Evolutionary conservation across 2,888 invertebrate species (phyloP), one percentile per base, ranked within the genome.

Genomic region (Dynastes tityus): DNA sequence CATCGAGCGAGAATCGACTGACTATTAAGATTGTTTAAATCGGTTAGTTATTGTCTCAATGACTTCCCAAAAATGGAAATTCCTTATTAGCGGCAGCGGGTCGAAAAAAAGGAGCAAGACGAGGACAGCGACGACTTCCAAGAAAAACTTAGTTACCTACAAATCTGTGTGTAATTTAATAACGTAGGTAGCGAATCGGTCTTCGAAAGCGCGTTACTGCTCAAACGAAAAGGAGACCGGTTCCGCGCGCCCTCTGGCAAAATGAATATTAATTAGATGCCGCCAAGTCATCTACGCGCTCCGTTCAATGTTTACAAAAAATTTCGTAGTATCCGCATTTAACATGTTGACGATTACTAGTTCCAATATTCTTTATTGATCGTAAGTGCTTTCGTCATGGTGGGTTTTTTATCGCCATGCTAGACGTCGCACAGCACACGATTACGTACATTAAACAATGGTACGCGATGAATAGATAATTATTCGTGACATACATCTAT

Each of bases 231-330:
- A 63, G 81, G 11, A 29, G 67, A 83, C 82, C 83, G 83, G 83
- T 82, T 82, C 80, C 22, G 67, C 76, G 55, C 79, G 75, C 77
- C 80, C 80, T 76, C 80, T 68, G 80, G 79, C 81, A 78, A 82
- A 79, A 82, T 80, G 82, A 81, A 81, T 79, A 79, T 79, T 79
- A 79, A 79, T 79, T 73, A 76, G 77, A 71, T 61, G 65, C 70
- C 71, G 78, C 70, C 51, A 71, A 71, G 71, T 79, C 79, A 79
- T 79, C 77, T 77, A 32, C 76, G 71, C 49, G 49, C 6, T 55
- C 55, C 55, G 55, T 22, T 67, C 32, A 49, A 64, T 79, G 79
- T 73, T 65, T 76, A 79, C 79, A 76, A 71, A 77, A 79, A 77
- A n/a, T 55, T 65, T 73, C 55, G 71, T 55, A 16, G 55, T 16